Base-by-base conservation (phyloP, 1,140 invertebrate genomes). In the Drosophila obscura region DNA sequence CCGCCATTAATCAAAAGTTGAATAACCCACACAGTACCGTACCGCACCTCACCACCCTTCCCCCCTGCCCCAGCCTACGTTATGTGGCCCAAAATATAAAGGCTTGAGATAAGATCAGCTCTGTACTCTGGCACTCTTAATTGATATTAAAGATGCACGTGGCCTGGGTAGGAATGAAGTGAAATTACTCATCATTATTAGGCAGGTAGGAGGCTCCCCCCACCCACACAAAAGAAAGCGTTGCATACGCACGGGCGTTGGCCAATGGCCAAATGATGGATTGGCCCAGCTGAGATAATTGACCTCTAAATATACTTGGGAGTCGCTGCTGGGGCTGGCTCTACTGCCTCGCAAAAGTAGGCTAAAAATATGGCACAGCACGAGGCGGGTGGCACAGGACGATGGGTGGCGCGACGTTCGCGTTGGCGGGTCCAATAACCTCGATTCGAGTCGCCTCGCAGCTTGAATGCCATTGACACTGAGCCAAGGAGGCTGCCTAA, bases 1-100 rank as follows among this genome's bases (percentile, higher is more conserved):
- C 78, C 77, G 66, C 64, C 51, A 85, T 85, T 85, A 85, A 85
- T 85, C 82, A 85, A 88, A 87, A 82, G 82, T 87, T 85, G 82
- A 85, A 87, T 66, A 80, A 82, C 67, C 49, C 31, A 41, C 22
- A 56, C 8, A 8, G 26, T 1, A 6, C 6, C 6, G 26, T 6
- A 28, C 35, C 3, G 3, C 9, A 39, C 1, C 35, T 11, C 35
- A 2, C 19, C 8, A 2, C n/a, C 24, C 16, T 8, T 35, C 24
- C 35, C 35, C 31, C 16, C 7, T 31, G 9, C 11, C 6, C 16
- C 19, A 22, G 19, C 43, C 16, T 16, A 5, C 7, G 35, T 9
- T 11, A 39, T 4, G 35, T 39, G 11, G 26, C 64, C 65, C 11
- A 69, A 68, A 67, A 69, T 50, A 15, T 44, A 69, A 69, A 69